Evolutionary conservation across 37 sponge, comb jelly and placozoan genomes (phyloP).

Genomic region (Geodia barretti): DNA sequence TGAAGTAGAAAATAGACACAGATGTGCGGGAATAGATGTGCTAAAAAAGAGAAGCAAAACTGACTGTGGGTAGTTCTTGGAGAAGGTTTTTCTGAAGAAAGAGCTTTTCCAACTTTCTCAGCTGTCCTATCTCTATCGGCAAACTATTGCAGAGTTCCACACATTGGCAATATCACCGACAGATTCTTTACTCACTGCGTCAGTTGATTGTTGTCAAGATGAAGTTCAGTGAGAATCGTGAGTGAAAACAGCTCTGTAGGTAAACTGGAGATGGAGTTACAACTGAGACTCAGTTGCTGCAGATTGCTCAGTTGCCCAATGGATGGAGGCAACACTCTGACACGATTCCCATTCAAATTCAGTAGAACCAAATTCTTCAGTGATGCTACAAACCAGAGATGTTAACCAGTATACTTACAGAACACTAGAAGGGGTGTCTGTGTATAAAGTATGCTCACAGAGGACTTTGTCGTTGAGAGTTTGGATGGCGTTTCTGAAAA

Average conservation of each 20-base stretch:
- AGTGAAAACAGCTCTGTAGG: slow-evolving; percentile 45
- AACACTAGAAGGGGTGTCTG: too few species aligned
- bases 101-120: slow-evolving; percentile 42
- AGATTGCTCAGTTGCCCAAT: slow-evolving; percentile 18
- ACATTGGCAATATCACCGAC: not conserved
- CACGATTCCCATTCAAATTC: slow-evolving; percentile 49
- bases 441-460: slow-evolving; percentile 15
- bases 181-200: not conserved
- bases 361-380: slow-evolving; percentile 25
- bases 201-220: slow-evolving; percentile 45
- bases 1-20: not conserved
- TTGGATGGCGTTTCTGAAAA: slow-evolving; percentile 43
- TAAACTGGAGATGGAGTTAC: slow-evolving; percentile 29
- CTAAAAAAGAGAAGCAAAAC: not conserved
- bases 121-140: slow-evolving; percentile 31
- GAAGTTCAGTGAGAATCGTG: slow-evolving; percentile 39
- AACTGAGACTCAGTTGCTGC: slow-evolving; percentile 35
- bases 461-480: slow-evolving; percentile 22
- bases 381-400: not conserved
- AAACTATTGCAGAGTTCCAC: slow-evolving; percentile 5
- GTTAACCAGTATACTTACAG: too few species aligned
- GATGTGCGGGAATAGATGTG: not conserved
- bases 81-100: slow-evolving; percentile 60
- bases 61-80: slow-evolving; percentile 31
- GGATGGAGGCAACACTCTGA: slow-evolving; percentile 23